Evolutionary conservation across 2,888 invertebrate species (phyloP), one percentile per base, ranked within the genome.

Genomic region (Andricus curvator): DNA sequence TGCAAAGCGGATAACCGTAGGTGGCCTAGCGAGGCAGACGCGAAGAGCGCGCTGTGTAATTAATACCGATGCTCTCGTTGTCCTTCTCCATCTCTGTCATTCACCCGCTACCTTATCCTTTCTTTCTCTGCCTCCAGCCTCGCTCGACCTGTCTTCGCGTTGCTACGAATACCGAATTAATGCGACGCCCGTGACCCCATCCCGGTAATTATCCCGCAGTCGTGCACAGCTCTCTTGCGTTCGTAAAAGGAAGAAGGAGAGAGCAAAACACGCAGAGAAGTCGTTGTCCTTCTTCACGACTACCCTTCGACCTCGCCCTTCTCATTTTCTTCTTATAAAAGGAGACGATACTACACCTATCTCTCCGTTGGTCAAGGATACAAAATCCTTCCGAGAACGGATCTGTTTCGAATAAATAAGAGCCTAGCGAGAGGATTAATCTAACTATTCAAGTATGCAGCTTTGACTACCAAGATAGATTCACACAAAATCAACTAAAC

Each of bases 1-100:
- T 90, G 90, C 90, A 90, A 90, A 90, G 87, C 88, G 87, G 81
- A 85, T 85, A 85, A 89, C 88, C 88, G 90, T 90, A 89, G 90
- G 90, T 90, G 84, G 84, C 82, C 85, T 79, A 82, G 83, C 85
- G 80, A 79, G 68, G 80, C 84, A 86, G 84, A 84, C 87, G 84
- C 88, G 86, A 87, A 84, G 86, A 88, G 86, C 88, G 89, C 87
- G 76, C 76, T 78, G 80, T 83, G 86, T 85, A 86, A 85, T 86
- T 85, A 86, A 86, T 84, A 85, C 86, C 74, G 80, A 81, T 79
- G 77, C 78, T 67, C 81, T 83, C 84, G 85, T 83, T 83, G 80
- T 67, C 48, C 70, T 82, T 85, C 82, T 80, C 83, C 80, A 66
- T 84, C 83, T 81, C 77, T 81, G 77, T 68, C 78, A 56, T 77